A percentile compares a stretch with the other conserved stretches of the same genome.
Conservation (phyloP, 2,888 invertebrate genomes). For the Dynastes tityus region DNA sequence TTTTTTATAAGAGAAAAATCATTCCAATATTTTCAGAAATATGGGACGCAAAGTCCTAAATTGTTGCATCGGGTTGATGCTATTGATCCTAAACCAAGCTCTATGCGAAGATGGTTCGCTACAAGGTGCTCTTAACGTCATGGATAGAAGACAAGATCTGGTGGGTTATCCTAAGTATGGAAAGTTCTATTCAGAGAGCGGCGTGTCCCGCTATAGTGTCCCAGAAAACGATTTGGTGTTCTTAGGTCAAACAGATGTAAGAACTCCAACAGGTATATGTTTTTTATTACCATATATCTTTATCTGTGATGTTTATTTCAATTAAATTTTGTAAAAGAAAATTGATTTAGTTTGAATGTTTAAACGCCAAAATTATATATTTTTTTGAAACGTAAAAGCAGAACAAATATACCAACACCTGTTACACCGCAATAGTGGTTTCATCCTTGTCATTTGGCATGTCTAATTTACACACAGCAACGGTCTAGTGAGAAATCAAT, state of each 20-base stretch:
- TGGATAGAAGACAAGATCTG: constrained; percentile 69
- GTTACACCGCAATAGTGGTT: too few relatives aligned
- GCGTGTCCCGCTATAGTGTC: constrained; percentile 37
- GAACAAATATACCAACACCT: too few relatives aligned
- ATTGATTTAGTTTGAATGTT: too few relatives aligned
- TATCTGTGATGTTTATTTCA: too few relatives aligned
- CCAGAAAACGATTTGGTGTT: constrained; percentile 57
- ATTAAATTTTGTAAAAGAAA: too few relatives aligned
- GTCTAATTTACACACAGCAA: too few relatives aligned
- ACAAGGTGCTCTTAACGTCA: constrained; percentile 70
- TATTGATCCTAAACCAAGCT: constrained; percentile 49
- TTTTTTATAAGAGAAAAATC: neutral
- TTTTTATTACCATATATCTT: too few relatives aligned
- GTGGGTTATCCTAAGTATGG: constrained; percentile 57
- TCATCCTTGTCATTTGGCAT: too few relatives aligned
- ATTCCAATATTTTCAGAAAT: constrained; percentile 12
- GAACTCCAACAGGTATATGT: constrained; percentile 26
- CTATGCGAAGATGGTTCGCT: constrained; percentile 67
- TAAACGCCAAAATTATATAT: too few relatives aligned
- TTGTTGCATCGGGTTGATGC: constrained; percentile 44
- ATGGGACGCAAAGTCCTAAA: constrained; percentile 37
- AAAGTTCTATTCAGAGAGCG: constrained; percentile 54
- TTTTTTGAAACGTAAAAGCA: too few relatives aligned
- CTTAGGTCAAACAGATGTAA: constrained; percentile 51
- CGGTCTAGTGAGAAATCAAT: too few relatives aligned